Percentiles rank a stretch among this genome's conserved stretches.
phyloP scores from a whole-genome alignment of 2,888 invertebrate species.

The Uloborus plumipes region DNA sequence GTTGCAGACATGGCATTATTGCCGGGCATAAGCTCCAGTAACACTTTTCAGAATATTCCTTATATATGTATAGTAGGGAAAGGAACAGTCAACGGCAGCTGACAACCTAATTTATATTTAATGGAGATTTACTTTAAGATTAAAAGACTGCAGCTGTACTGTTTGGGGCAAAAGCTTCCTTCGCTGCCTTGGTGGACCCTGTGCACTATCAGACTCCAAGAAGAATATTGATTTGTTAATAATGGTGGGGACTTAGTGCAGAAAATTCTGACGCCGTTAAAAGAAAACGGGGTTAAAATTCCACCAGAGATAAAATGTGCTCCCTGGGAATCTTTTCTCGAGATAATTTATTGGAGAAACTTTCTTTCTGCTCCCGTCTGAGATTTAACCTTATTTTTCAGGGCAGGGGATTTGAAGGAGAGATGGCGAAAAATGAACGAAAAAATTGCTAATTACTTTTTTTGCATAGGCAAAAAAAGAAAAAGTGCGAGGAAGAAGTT shows the following conservation, averaged over 20 bases:
- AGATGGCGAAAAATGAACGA: conserved; percentile 19
- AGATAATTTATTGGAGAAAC: conserved; percentile 56
- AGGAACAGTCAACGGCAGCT: conserved; percentile 55
- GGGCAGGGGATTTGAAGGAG: conserved; percentile 31
- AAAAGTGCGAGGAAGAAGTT: conserved; percentile 15
- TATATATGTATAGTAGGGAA: conserved; percentile 12
- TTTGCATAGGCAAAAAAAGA: conserved; percentile 9
- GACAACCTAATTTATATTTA: conserved; percentile 65
- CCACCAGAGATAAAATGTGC: conserved; percentile 55
- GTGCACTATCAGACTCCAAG: conserved; percentile 15
- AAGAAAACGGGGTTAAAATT: conserved; percentile 61
- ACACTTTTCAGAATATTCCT: conserved; percentile 19
- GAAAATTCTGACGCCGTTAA: conserved; percentile 37
- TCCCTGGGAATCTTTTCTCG: conserved; percentile 15
- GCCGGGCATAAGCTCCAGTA: conserved; percentile 34
- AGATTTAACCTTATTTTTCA: conserved; percentile 63
- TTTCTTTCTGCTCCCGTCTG: conserved; percentile 10
- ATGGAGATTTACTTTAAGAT: conserved; percentile 64
- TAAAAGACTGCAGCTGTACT: conserved; percentile 47
- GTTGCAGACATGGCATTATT: conserved; percentile 28
- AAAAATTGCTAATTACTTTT: conserved; percentile 61
- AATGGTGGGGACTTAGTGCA: conserved; percentile 54
- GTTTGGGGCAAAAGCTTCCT: conserved; percentile 33
- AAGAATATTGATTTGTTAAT: conserved; percentile 63
- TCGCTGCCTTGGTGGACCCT: conserved; percentile 4